Conservation (phyloP, 2,888 invertebrate genomes). For the Apotomis betuletana region DNA sequence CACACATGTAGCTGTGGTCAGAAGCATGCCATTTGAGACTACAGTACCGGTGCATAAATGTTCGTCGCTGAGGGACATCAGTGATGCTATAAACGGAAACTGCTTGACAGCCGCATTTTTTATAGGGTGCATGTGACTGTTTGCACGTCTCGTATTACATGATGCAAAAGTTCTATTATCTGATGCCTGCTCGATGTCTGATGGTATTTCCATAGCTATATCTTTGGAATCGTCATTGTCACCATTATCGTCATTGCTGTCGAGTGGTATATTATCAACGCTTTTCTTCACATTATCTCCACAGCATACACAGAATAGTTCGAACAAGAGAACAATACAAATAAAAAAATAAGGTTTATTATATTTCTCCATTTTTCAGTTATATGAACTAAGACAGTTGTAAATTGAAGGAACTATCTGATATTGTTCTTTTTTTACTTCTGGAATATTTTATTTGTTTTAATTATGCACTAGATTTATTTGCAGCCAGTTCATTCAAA, state of each 20-base stretch:
- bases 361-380: constrained; percentile 37
- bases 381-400: constrained; percentile 55
- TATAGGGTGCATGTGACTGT: constrained; percentile 70
- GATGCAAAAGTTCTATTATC: constrained; percentile 50
- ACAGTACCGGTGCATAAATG: constrained; percentile 71
- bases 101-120: constrained; percentile 57
- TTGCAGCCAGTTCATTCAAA: constrained; percentile 2
- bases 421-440: constrained; percentile 51
- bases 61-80: constrained; percentile 71
- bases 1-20: constrained; percentile 70
- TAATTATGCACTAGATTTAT: constrained; percentile 45
- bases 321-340: constrained; percentile 50
- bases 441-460: constrained; percentile 54
- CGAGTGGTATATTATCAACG: constrained; percentile 53
- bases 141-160: constrained; percentile 64
- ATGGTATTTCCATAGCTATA: constrained; percentile 66
- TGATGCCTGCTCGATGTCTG: constrained; percentile 53
- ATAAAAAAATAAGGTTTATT: background rate
- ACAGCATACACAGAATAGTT: constrained; percentile 52
- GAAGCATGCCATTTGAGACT: constrained; percentile 68
- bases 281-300: constrained; percentile 71
- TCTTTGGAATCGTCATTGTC: constrained; percentile 69
- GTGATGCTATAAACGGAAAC: constrained; percentile 73
- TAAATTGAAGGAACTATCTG: constrained; percentile 53
- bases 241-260: constrained; percentile 65